A percentile compares a stretch with the other conserved stretches of the same genome.
Evolutionary conservation across 2,888 invertebrate genomes (phyloP).

Genomic region (Idaea biselata): DNA sequence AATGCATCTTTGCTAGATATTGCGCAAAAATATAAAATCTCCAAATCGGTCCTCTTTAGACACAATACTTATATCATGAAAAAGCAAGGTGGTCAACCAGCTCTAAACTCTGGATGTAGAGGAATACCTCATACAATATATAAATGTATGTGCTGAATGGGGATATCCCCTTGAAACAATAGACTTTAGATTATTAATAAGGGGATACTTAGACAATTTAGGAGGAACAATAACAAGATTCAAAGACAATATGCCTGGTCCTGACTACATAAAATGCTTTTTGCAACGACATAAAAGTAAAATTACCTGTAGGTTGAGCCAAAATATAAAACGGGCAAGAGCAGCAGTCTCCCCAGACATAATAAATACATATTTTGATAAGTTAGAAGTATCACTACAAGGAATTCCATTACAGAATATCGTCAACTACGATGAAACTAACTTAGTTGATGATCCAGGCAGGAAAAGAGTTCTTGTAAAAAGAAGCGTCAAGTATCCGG

Average conservation of each 20-base stretch:
- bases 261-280: conserved; percentile 28
- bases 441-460: conserved; percentile 6
- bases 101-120: conserved; percentile 16
- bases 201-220: conserved; percentile 22
- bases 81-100: conserved; percentile 23
- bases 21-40: conserved; percentile 20
- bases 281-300: conserved; percentile 27
- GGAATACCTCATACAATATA: conserved; percentile 20
- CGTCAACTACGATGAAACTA: conserved; percentile 9
- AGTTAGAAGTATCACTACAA: conserved; percentile 5
- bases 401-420: conserved; percentile 6
- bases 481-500: conserved; percentile 46
- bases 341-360: conserved; percentile 22
- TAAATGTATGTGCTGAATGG: conserved; percentile 28
- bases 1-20: conserved; percentile 9
- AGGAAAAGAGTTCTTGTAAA: conserved; percentile 28
- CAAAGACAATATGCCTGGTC: conserved; percentile 27
- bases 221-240: conserved; percentile 20
- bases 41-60: conserved; percentile 7
- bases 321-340: conserved; percentile 33
- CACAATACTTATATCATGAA: conserved; percentile 18
- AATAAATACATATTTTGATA: conserved; percentile 3
- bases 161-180: conserved; percentile 25
- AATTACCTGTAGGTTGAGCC: conserved; percentile 27
- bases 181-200: conserved; percentile 24